Conservation (phyloP, 2,797 vertebrate genomes). For the Pantherophis alleghaniensis region DNA sequence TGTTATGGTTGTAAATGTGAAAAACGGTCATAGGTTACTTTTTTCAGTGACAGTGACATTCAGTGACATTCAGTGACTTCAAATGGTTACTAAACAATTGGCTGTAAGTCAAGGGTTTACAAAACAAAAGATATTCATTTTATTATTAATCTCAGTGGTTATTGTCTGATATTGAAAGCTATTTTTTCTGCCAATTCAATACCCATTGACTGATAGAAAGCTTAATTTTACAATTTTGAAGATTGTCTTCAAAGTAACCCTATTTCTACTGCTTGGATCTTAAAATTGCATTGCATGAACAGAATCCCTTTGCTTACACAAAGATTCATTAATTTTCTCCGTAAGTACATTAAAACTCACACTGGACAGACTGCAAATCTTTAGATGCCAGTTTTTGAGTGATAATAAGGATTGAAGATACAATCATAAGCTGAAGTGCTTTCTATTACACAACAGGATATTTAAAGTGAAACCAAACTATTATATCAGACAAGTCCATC, state of each 20-base stretch:
- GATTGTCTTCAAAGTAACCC: background rate
- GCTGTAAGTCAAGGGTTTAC: too few relatives aligned
- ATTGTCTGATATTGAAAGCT: background rate
- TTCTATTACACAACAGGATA: background rate
- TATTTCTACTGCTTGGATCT: background rate
- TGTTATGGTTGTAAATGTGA: too few relatives aligned
- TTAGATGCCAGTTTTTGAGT: background rate
- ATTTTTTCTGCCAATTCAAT: background rate
- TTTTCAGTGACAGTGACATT: too few relatives aligned
- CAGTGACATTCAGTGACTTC: too few relatives aligned
- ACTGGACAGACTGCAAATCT: background rate
- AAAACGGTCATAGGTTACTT: too few relatives aligned
- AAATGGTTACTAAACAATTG: too few relatives aligned
- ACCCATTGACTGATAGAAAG: background rate
- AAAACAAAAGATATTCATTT: background rate
- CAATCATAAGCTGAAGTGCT: background rate
- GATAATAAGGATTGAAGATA: background rate
- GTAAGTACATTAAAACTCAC: background rate
- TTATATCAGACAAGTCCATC: conserved; percentile 17
- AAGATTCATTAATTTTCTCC: background rate
- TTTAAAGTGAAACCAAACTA: background rate
- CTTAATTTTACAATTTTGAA: background rate
- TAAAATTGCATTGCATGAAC: background rate
- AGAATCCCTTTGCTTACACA: background rate
- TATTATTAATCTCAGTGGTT: background rate